These are phyloP conservation scores for Diceros bicornis DNA, from an alignment of 2,797 vertebrate species.

Conservation along the genomic window DNA sequence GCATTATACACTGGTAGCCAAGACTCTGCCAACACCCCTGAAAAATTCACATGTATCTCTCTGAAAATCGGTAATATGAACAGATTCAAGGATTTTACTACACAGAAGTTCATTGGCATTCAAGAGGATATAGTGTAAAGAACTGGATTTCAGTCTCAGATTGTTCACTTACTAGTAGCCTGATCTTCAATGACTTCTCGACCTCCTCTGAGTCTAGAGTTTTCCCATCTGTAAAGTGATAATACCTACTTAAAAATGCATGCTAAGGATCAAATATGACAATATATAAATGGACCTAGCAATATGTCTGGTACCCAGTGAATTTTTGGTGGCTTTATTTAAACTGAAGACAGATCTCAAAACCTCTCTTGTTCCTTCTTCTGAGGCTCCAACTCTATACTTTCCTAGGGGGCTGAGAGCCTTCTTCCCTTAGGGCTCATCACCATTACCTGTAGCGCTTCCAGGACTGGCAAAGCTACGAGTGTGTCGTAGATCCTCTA, in stretches of 20 bases:
- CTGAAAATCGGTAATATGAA: conserved; percentile 13
- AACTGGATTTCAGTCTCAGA: conserved; percentile 12
- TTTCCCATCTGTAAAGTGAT: background rate
- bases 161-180: background rate
- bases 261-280: background rate
- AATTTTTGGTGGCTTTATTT: background rate
- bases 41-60: background rate
- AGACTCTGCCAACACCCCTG: background rate
- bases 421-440: background rate
- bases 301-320: background rate
- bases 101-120: background rate
- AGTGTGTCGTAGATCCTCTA: background rate
- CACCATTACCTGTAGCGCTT: background rate
- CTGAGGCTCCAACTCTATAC: background rate
- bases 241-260: background rate
- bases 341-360: background rate
- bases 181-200: conserved; percentile 15
- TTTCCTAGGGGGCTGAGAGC: background rate
- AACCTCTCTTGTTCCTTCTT: background rate
- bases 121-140: background rate
- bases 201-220: background rate
- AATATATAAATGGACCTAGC: background rate
- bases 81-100: background rate
- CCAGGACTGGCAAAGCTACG: background rate
- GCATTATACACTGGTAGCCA: background rate